These are phyloP conservation scores for Melinaea menophilus DNA, from an alignment of 2,888 invertebrate species.

Conservation along the genomic window DNA sequence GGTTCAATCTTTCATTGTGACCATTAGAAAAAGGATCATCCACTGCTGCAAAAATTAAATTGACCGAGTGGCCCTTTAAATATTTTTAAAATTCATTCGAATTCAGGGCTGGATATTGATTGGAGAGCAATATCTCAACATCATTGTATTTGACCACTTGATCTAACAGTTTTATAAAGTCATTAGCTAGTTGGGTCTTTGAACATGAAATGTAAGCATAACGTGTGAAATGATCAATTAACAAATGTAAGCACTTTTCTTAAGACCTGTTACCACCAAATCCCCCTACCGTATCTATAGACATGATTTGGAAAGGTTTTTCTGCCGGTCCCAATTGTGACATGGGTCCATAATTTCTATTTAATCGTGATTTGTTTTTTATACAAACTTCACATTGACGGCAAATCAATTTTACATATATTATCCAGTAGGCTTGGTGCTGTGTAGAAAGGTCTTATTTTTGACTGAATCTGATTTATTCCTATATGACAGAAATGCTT, in stretches of 20 bases:
- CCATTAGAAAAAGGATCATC: constrained; percentile 16
- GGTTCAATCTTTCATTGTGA: constrained; percentile 19
- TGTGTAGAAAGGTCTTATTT: constrained; percentile 22
- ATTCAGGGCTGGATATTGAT: constrained; percentile 10
- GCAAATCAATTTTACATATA: constrained; percentile 12
- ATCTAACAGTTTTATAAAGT: constrained; percentile 7
- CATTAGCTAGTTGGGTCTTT: constrained; percentile 3
- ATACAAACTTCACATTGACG: constrained; percentile 13
- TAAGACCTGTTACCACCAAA: constrained; percentile 3
- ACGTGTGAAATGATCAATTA: constrained; percentile 10
- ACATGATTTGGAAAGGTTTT: constrained; percentile 9
- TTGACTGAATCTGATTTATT: constrained; percentile 19
- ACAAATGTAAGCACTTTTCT: constrained; percentile 6
- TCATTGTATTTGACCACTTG: constrained; percentile 8
- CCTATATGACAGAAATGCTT: constrained; percentile 20
- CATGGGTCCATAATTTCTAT: constrained; percentile 5
- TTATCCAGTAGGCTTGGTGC: constrained; percentile 17
- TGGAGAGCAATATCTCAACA: constrained; percentile 1
- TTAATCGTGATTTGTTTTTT: constrained; percentile 10
- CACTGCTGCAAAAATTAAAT: constrained; percentile 14
- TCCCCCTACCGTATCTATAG: constrained; percentile 8
- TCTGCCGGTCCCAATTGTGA: constrained; percentile 8
- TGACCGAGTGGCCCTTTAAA: constrained; percentile 10
- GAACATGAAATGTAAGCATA: constrained; percentile 5
- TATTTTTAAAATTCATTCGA: constrained; percentile 12